Conservation (phyloP, 1,140 invertebrate species). For the Dreissena polymorpha region DNA sequence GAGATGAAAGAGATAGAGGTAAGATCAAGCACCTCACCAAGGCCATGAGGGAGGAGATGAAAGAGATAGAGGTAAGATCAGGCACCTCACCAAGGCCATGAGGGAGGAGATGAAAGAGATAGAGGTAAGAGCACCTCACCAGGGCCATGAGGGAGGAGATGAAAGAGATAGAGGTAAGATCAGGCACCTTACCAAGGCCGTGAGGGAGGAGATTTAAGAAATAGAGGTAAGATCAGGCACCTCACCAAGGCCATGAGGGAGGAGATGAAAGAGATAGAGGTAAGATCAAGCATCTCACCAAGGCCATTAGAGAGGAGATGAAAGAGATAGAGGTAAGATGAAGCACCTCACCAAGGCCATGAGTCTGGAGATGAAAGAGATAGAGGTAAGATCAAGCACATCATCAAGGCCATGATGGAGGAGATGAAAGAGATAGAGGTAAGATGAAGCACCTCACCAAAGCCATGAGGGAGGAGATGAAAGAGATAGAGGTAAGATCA, state of each 20-base stretch:
- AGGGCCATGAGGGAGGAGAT: constrained; percentile 88
- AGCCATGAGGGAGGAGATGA: constrained; percentile 87
- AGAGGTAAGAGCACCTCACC: constrained; percentile 88
- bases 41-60: constrained; percentile 87
- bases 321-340: constrained; percentile 88
- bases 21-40: constrained; percentile 87
- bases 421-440: constrained; percentile 92
- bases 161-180: constrained; percentile 88
- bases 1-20: constrained; percentile 89
- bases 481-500: constrained; percentile 89
- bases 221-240: constrained; percentile 89
- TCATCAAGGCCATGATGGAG: constrained; percentile 87
- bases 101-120: constrained; percentile 86
- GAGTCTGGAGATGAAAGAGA: constrained; percentile 85
- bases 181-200: constrained; percentile 86
- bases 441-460: constrained; percentile 87
- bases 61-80: constrained; percentile 89
- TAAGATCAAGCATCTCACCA: constrained; percentile 87
- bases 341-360: constrained; percentile 87
- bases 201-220: constrained; percentile 86
- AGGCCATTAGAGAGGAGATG: constrained; percentile 87
- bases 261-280: constrained; percentile 88
- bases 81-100: constrained; percentile 87
- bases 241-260: constrained; percentile 87
- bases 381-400: no score